Base-by-base conservation (phyloP, 2,797 vertebrate genomes). In the Spheniscus humboldti region DNA sequence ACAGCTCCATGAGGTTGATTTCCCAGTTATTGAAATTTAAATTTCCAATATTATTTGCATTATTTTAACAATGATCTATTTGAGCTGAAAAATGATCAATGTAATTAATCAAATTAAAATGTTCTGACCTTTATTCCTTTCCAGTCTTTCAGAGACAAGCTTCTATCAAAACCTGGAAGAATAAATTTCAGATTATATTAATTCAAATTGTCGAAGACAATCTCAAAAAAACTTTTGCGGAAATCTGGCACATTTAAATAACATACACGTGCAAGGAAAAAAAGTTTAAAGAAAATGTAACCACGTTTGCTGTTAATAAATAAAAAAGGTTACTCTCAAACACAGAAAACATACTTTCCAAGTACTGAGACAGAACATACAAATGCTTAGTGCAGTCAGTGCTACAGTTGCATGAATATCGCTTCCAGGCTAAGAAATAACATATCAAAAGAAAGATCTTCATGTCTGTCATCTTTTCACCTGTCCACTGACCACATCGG, bases 91-190 rank as follows among this genome's bases (percentile, higher is more conserved):
- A 68, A 31, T 1, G 1, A 33, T 13, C 37, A 23, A 1, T 0
- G 2, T 18, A 85, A 85, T 31, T 10, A 69, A 71, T 9, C 7
- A 71, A 71, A 76, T 35, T 13, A 39, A 77, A 90, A 37, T 0
- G 13, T 63, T 52, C 96, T 86, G 64, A 96, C 93, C 96, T 96
- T 83, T 80, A 45, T 23, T 64, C 33, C 43, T 63, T 67, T 14
- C 24, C 68, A 52, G 68, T 14, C 72, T 69, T 57, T 28, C 56
- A 28, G 52, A 39, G 27, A 67, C 10, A 56, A 86, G 30, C 43
- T 80, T 83, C 47, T 63, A 14, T 3, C 30, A 43, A 63, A 37
- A 83, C 68, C 95, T 97, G 47, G 43, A 76, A 66, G 81, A 57
- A 68, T 30, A 81, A 17, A 90, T 47, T n/a, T 71, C 77, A 33